These are phyloP conservation scores for Caenorhabditis becei DNA, from an alignment of 2,888 invertebrate species.

Conservation along the genomic window DNA sequence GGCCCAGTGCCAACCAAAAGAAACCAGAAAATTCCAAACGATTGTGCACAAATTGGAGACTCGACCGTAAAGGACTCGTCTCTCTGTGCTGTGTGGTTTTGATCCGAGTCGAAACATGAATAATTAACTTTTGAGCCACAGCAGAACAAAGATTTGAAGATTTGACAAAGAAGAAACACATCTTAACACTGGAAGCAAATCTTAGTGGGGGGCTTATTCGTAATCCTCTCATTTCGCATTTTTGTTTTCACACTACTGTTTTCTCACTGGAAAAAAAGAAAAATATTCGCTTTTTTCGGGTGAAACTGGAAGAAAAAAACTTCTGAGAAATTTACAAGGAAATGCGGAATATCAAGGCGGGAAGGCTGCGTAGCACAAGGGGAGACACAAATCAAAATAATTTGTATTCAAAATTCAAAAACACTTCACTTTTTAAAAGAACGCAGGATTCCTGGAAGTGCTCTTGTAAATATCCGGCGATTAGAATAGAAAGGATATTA, in stretches of 20 bases:
- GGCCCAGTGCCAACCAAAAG: conserved; percentile 6
- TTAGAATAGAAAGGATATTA: conserved; percentile 2
- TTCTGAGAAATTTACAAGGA: background rate
- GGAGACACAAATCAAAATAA: background rate
- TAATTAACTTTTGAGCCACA: conserved; percentile 39
- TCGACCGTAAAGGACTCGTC: conserved; percentile 15
- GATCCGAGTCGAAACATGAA: conserved; percentile 48
- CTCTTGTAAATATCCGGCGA: conserved; percentile 12
- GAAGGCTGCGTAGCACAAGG: background rate
- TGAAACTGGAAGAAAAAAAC: background rate
- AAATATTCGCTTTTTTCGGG: background rate
- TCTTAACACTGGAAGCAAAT: conserved; percentile 26
- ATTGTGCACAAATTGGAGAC: conserved; percentile 31
- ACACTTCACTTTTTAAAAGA: background rate
- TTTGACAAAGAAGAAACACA: background rate
- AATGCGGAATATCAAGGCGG: background rate
- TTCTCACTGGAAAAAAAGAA: background rate
- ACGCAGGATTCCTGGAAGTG: background rate
- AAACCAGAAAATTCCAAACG: background rate
- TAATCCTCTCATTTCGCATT: conserved; percentile 45
- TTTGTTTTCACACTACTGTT: conserved; percentile 5
- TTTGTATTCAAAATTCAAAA: background rate
- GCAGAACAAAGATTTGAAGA: conserved; percentile 44
- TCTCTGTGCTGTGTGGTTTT: background rate
- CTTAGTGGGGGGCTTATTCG: conserved; percentile 25